These are phyloP conservation scores for Megamerina dolium DNA, from an alignment of 2,888 invertebrate genomes.

Conservation along the genomic window DNA sequence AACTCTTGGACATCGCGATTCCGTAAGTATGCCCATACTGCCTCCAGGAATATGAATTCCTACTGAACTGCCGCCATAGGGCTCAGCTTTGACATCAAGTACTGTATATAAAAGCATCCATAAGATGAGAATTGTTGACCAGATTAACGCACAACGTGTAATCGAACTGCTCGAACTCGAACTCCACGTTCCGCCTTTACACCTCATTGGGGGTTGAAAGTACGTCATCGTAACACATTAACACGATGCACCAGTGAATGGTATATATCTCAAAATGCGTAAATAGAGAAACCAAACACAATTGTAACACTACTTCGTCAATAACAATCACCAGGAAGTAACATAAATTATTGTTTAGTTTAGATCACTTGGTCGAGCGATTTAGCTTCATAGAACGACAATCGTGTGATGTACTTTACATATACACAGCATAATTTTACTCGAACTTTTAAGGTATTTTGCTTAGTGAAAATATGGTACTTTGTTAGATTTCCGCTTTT, in stretches of 20 bases:
- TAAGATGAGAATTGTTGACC: slow-evolving; percentile 13
- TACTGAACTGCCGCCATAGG: slow-evolving; percentile 42
- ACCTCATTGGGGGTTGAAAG: slow-evolving; percentile 31
- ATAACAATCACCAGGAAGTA: background rate
- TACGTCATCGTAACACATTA: slow-evolving; percentile 12
- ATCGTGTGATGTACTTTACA: too few relatives aligned
- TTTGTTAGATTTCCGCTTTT: too few relatives aligned
- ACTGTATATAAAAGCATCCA: slow-evolving; percentile 1
- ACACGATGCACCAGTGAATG: too few relatives aligned
- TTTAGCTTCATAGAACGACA: too few relatives aligned
- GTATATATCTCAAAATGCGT: too few relatives aligned
- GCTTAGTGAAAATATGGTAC: too few relatives aligned
- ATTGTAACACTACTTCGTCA: too few relatives aligned
- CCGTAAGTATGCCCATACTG: slow-evolving; percentile 39
- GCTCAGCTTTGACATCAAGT: slow-evolving; percentile 32
- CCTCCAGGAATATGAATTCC: slow-evolving; percentile 45
- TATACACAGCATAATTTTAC: too few relatives aligned
- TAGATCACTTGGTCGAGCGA: background rate
- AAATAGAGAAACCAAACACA: too few relatives aligned
- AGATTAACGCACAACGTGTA: slow-evolving; percentile 8
- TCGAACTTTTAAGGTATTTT: too few relatives aligned
- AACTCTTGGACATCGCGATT: slow-evolving; percentile 65
- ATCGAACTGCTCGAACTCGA: slow-evolving; percentile 2
- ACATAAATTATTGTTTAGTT: background rate
- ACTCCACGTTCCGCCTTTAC: slow-evolving; percentile 27